Evolutionary conservation across 2,113 vertebrate genomes (phyloP).

Genomic region (Mormyrus iriodes): DNA sequence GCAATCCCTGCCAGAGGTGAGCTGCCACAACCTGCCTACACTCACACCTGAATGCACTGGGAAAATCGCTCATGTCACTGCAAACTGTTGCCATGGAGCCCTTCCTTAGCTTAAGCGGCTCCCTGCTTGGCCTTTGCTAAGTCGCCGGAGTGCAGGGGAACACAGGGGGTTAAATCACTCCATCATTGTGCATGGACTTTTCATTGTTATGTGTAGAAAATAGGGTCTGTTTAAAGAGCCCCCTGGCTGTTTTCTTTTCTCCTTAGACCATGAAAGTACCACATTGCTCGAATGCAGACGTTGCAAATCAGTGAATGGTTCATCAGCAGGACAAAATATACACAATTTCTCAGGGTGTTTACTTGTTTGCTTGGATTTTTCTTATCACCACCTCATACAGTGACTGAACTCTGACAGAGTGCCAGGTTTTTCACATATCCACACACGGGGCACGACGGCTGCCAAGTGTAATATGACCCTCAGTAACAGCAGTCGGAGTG

Average conservation of each 20-base stretch:
- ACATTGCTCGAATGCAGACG: neutral
- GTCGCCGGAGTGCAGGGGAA: neutral
- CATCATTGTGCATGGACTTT: neutral
- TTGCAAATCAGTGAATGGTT: neutral
- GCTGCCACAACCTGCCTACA: neutral
- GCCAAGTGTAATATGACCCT: neutral
- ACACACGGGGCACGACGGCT: neutral
- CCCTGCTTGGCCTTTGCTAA: neutral
- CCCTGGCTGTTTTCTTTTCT: slow-evolving; percentile 1
- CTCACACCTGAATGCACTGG: neutral
- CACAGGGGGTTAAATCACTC: neutral
- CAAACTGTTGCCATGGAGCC: neutral
- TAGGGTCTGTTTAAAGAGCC: neutral
- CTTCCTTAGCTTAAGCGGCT: neutral
- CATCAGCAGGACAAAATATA: neutral
- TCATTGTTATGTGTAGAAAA: neutral
- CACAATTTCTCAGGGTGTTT: neutral
- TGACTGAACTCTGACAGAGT: neutral
- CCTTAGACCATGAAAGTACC: neutral
- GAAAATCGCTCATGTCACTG: neutral
- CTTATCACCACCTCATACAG: neutral
- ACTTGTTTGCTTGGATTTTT: neutral
- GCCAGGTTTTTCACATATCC: neutral
- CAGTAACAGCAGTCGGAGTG: neutral
- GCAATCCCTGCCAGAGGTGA: neutral